phyloP scores from a whole-genome alignment of 2,113 vertebrate genomes.

The Poeciliopsis occidentalis region DNA sequence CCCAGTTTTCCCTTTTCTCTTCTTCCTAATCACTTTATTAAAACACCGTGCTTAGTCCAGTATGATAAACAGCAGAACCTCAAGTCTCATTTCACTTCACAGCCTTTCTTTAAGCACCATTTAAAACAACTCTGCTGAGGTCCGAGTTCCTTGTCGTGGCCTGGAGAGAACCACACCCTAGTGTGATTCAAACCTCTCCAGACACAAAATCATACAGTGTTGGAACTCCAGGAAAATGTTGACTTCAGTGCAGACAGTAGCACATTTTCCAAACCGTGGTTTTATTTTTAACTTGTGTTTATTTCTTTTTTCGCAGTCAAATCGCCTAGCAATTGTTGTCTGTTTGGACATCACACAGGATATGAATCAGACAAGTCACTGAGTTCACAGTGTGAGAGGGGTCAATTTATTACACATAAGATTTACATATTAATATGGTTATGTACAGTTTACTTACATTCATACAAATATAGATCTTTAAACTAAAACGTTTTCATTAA shows the following conservation, averaged over 20 bases:
- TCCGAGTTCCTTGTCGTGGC: slow-evolving; percentile 13
- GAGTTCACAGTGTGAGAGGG: slow-evolving; percentile 25
- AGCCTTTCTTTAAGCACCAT: slow-evolving; percentile 7
- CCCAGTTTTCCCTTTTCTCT: slow-evolving; percentile 22
- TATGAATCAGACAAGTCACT: not conserved
- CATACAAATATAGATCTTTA: slow-evolving; percentile 60
- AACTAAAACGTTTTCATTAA: slow-evolving; percentile 12
- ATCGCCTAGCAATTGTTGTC: slow-evolving; percentile 18
- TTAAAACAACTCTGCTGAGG: slow-evolving; percentile 13
- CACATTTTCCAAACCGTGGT: not conserved
- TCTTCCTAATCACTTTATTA: slow-evolving; percentile 42
- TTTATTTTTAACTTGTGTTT: slow-evolving; percentile 11
- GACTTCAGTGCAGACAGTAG: slow-evolving; percentile 9
- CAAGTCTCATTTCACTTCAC: slow-evolving; percentile 24
- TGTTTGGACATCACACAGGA: not conserved
- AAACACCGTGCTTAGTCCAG: slow-evolving; percentile 34
- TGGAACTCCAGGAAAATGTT: slow-evolving; percentile 18
- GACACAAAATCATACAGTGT: slow-evolving; percentile 15
- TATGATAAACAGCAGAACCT: slow-evolving; percentile 29
- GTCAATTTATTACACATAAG: slow-evolving; percentile 55
- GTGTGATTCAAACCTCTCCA: slow-evolving; percentile 42
- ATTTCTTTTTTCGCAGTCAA: not conserved
- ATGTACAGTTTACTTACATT: slow-evolving; percentile 59
- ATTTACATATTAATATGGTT: slow-evolving; percentile 48
- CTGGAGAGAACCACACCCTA: slow-evolving; percentile 52